Percentiles rank a stretch among this genome's conserved stretches.
Conservation (phyloP, 2,113 vertebrate species). For the Verasper variegatus region DNA sequence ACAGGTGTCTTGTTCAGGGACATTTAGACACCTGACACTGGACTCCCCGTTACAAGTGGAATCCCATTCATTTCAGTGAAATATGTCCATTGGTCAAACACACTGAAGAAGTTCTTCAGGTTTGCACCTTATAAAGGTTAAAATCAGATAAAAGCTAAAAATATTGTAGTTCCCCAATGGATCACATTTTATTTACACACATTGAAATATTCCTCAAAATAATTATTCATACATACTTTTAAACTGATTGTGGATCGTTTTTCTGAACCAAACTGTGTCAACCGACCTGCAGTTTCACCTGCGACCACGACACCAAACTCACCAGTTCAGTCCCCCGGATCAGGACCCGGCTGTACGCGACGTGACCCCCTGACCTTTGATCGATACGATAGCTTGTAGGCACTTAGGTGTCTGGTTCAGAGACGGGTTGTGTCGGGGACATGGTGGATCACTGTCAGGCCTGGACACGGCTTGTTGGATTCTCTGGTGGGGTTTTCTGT, state of each 20-base stretch:
- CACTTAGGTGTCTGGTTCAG: conserved; percentile 7
- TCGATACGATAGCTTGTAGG: not conserved
- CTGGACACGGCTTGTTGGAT: conserved; percentile 20
- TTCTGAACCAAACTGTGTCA: not conserved
- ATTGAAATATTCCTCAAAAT: not conserved
- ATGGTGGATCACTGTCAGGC: conserved; percentile 12
- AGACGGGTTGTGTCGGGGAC: not conserved
- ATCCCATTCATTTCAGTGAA: not conserved
- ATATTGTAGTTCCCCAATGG: not conserved
- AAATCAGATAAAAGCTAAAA: too few relatives aligned
- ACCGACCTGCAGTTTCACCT: not conserved
- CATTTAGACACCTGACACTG: not conserved
- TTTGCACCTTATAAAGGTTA: not conserved
- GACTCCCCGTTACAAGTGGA: too few relatives aligned
- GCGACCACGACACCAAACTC: not conserved
- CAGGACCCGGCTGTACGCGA: not conserved
- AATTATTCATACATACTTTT: not conserved
- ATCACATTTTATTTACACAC: not conserved
- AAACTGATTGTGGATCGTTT: not conserved
- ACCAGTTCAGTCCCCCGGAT: not conserved
- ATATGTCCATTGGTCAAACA: not conserved
- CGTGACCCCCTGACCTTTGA: not conserved
- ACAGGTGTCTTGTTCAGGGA: not conserved
- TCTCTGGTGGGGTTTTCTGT: conserved; percentile 28
- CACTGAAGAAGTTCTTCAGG: not conserved